A percentile compares a stretch with the other conserved stretches of the same genome.
These are phyloP conservation scores for Guaruba guarouba DNA, from an alignment of 2,113 vertebrate species.

Conservation along the genomic window DNA sequence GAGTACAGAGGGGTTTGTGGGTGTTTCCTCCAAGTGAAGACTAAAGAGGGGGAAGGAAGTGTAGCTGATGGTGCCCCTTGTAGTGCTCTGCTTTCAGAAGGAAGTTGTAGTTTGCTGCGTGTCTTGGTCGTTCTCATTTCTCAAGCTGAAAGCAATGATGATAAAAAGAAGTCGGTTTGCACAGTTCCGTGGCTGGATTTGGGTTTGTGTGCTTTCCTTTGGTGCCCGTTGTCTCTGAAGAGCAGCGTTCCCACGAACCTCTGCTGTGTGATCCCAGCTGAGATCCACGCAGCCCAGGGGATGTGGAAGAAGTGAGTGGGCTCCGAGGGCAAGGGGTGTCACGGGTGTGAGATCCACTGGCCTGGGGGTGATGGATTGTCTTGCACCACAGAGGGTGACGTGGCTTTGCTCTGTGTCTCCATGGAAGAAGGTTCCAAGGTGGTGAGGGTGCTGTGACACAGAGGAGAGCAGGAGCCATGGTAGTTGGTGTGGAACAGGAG, in stretches of 20 bases:
- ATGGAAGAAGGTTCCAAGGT: neutral
- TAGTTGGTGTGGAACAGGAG: neutral
- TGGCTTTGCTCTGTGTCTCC: neutral
- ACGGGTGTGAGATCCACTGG: fast-evolving
- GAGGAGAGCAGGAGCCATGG: neutral
- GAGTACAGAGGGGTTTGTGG: neutral
- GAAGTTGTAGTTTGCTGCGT: neutral
- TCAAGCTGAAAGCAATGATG: neutral
- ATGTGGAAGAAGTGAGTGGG: neutral
- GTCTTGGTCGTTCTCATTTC: neutral
- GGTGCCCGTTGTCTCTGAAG: neutral
- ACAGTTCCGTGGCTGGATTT: neutral
- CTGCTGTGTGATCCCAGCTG: neutral
- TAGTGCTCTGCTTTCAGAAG: neutral
- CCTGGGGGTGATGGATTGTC: neutral
- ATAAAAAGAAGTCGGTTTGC: neutral
- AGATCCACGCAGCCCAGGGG: neutral
- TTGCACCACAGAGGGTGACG: fast-evolving
- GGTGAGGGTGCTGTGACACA: neutral
- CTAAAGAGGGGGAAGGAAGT: neutral
- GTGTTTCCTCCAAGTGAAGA: neutral
- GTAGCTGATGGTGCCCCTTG: neutral
- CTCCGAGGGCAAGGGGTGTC: fast-evolving
- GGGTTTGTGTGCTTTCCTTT: neutral
- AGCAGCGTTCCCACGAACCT: neutral